Evolutionary conservation across 2,888 invertebrate species (phyloP).

Genomic region (Rapana venosa): DNA sequence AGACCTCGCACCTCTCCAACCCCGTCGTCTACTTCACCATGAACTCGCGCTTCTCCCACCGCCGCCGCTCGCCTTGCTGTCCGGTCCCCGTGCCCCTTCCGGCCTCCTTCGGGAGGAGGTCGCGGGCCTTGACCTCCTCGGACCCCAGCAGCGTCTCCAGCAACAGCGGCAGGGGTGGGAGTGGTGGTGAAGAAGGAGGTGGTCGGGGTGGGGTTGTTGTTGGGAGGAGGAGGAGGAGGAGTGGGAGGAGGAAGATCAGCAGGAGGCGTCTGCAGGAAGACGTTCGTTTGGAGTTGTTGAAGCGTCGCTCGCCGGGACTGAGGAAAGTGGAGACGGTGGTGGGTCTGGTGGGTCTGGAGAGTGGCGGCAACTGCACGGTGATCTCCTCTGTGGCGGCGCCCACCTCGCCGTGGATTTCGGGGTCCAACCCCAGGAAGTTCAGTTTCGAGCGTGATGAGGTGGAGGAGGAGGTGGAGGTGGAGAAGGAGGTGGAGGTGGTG

Average conservation of each 20-base stretch:
- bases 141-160: background rate
- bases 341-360: background rate
- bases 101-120: background rate
- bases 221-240: too few species aligned
- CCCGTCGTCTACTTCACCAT: constrained; percentile 59
- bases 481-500: too few species aligned
- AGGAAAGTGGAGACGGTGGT: background rate
- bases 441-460: background rate
- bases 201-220: too few species aligned
- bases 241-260: too few species aligned
- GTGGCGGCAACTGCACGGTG: background rate
- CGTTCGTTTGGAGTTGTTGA: constrained; percentile 5
- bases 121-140: background rate
- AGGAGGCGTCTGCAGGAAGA: background rate
- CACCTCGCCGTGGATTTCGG: background rate
- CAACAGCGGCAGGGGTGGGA: background rate
- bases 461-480: too few species aligned
- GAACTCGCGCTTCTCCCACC: constrained; percentile 50
- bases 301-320: background rate
- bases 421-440: too few species aligned
- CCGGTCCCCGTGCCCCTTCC: background rate
- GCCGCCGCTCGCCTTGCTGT: constrained; percentile 27
- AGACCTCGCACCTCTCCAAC: constrained; percentile 60
- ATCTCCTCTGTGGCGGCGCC: background rate
- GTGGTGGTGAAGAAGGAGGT: background rate